Conservation (phyloP, 2,888 invertebrate species). For the Erebia ligea region DNA sequence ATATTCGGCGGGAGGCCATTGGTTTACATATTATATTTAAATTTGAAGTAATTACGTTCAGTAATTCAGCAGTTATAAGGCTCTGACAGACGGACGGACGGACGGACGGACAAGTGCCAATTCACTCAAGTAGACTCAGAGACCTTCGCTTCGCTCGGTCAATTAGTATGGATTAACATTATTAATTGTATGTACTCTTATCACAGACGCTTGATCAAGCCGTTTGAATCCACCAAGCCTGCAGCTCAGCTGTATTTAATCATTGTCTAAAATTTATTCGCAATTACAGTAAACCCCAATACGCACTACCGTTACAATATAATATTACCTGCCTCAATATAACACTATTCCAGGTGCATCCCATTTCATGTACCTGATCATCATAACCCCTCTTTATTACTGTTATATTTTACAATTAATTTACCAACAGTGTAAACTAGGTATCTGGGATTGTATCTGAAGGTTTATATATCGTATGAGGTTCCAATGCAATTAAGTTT, state of each 20-base stretch:
- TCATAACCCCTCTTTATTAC: conserved; percentile 31
- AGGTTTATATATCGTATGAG: conserved; percentile 22
- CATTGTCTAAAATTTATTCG: conserved; percentile 18
- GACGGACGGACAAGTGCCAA: no score
- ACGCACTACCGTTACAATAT: conserved; percentile 26
- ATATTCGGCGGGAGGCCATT: no score
- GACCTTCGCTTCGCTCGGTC: no score
- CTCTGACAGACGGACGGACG: no score
- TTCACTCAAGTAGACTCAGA: no score
- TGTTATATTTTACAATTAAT: conserved; percentile 39
- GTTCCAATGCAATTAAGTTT: conserved; percentile 17
- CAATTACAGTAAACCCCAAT: conserved; percentile 27
- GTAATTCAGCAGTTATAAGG: no score
- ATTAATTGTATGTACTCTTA: neutral
- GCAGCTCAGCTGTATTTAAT: neutral
- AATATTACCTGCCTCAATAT: conserved; percentile 22
- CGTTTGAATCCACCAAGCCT: neutral
- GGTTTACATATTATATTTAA: no score
- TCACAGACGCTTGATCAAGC: neutral
- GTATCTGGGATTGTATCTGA: conserved; percentile 33
- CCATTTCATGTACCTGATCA: conserved; percentile 38
- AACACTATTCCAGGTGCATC: conserved; percentile 32
- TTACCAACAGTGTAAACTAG: conserved; percentile 28
- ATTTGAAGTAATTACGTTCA: no score
- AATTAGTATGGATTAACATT: no score